A percentile compares a stretch with the other conserved stretches of the same genome.
phyloP scores from a whole-genome alignment of 2,113 vertebrate genomes.

The Hyla sarda region DNA sequence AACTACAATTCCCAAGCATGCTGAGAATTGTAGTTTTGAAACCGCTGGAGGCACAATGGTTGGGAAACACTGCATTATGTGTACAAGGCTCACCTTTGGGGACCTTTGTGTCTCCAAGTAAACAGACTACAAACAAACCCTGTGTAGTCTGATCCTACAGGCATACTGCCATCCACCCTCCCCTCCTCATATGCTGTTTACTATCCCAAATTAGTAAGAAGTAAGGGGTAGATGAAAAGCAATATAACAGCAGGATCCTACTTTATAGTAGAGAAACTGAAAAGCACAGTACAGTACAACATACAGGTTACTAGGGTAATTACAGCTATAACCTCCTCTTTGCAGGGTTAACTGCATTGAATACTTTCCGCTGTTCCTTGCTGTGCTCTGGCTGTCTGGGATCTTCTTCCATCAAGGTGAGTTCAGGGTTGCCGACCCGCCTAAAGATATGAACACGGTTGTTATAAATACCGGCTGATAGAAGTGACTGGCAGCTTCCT shows the following conservation, averaged over 20 bases:
- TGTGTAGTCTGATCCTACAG: too few relatives aligned
- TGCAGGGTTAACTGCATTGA: constrained; percentile 87
- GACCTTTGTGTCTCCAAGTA: not conserved
- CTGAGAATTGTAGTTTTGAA: too few relatives aligned
- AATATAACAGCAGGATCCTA: not conserved
- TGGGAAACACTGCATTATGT: too few relatives aligned
- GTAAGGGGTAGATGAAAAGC: not conserved
- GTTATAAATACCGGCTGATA: not conserved
- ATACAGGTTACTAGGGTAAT: not conserved
- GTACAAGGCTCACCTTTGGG: too few relatives aligned
- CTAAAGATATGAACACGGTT: not conserved
- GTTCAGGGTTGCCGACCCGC: not conserved
- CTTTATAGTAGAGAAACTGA: not conserved
- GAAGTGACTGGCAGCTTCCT: not conserved
- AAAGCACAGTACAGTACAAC: not conserved
- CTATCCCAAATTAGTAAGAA: not conserved
- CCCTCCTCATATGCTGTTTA: not conserved
- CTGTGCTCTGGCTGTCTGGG: constrained; percentile 85
- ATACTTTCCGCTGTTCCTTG: constrained; percentile 89
- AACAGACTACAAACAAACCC: not conserved
- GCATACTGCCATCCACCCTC: not conserved
- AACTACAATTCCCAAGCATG: too few relatives aligned
- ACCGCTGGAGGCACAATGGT: too few relatives aligned
- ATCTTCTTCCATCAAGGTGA: constrained; percentile 89
- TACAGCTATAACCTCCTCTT: constrained; percentile 22